Evolutionary conservation across 2,113 vertebrate genomes (phyloP), one percentile per base, ranked within the genome.

Genomic region (Tenrec ecaudatus): DNA sequence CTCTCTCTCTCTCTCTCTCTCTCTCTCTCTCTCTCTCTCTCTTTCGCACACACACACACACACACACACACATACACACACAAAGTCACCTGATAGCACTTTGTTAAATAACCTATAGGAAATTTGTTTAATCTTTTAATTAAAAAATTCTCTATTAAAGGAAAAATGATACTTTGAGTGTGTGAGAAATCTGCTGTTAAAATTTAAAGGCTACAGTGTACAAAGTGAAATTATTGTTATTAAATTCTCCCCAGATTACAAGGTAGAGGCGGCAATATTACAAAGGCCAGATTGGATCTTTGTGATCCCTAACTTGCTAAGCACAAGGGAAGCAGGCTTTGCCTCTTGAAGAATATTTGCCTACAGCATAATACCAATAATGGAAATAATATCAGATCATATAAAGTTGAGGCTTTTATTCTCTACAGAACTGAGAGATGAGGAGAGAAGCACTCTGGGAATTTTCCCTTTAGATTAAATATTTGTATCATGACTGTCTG

Each of bases 351-450:
- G 97, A 97, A 96, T 98, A 98, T 98, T 98, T 98, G 98, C 98
- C 97, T 98, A 96, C 96, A 98, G 98, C 97, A 95, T 97, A 98
- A 97, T 98, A 96, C 97, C 97, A 98, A 97, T 98, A 98, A 98
- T 98, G 97, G 98, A 98, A 98, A 98, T 97, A 98, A 98, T 98
- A 98, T 98, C 98, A 98, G 98, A 98, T 98, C 97, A 94, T 98
- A 98, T 98, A 97, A 98, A 98, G 96, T 83, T 96, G 97, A 98
- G 97, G 96, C 93, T 98, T 98, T 98, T 97, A 97, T 98, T 98
- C 97, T 98, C 97, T 84, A 82, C 2, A 98, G 97, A 97, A 97
- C 97, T 96, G 96, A 97, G 95, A 97, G 97, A 96, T 96, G 96
- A 98, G 97, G 98, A 98, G 97, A 98, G 96, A 97, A 96, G 96